Evolutionary conservation across 2,797 vertebrate genomes (phyloP), one percentile per base, ranked within the genome.

Genomic region (Enteromius mattozi): DNA sequence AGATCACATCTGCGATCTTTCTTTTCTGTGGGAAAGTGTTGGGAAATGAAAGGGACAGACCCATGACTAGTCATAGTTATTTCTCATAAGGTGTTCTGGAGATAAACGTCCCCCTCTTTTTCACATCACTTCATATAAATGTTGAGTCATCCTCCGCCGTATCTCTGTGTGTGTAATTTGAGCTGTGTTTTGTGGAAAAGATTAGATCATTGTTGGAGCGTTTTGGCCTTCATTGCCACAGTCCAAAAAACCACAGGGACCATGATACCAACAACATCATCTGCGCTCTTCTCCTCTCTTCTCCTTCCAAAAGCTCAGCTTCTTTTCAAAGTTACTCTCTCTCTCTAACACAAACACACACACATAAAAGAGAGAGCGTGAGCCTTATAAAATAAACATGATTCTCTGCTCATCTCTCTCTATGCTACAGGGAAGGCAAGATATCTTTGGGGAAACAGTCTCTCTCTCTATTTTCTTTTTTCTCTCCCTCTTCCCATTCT

Each of bases 311-410:
- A 69, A n/a, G 45, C 49, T 68, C 42, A 71, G 19, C 70, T 65
- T 70, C 72, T 68, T 37, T 51, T 65, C 24, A 82, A 42, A 78
- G 54, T 70, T 71, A 56, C 74, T 19, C 16, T 49, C 66, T 59
- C 37, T 59, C 37, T 30, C 30, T 7, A 65, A 37, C 35, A 59
- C 72, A 78, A 45, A 82, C 74, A 77, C 10, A 49, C 42, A 83
- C 47, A 76, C 61, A 76, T 78, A 45, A 84, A 79, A 84, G 82
- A 82, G 37, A 69, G 35, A 45, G 37, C 6, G 47, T 70, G 59
- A 83, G 71, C 9, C 79, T 84, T 68, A 87, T 88, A 82, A 86
- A 88, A 87, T 85, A 85, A 88, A 88, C 85, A 88, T 85, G 70
- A 63, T 30, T 54, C 77, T 63, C 78, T 70, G 40, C 54, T 68